Base-by-base conservation (phyloP, 2,888 invertebrate species). In the Athalia rosae region DNA sequence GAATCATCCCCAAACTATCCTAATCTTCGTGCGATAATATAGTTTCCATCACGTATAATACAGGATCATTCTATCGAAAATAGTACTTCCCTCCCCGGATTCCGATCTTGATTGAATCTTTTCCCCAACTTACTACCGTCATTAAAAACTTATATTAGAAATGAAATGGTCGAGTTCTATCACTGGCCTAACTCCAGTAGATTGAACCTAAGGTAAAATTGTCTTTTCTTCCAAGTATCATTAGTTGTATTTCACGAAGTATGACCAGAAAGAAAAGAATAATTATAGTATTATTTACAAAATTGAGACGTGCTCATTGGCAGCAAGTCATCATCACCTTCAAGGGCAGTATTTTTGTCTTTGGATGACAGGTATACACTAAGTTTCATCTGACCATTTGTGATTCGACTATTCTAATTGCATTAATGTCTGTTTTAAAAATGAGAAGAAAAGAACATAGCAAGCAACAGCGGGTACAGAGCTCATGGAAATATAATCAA, bases 281-380 rank as follows among this genome's bases (percentile, higher is more conserved):
- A 50, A 67, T 67, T 64, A 13, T 53, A 43, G 5, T 47, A 67
- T 67, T 50, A 67, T 67, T 67, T 67, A 67, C 67, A 50, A 13
- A 50, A 67, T 66, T 6, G 50, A 64, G 13, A 43, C 11, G 41
- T n/a, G n/a, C 6, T 43, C 41, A 62, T 62, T 43, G 43, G 7
- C 8, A 41, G 43, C 28, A 9, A 62, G n/a, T 62, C n/a, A 41
- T 43, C 43, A 6, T n/a, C 41, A 62, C n/a, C 62, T 11, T 11
- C 11, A 11, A n/a, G n/a, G 58, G 8, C 9, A 45, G 11, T 50
- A n/a, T 58, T 71, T 56, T 56, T n/a, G 43, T 3, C 9, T 8
- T 58, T 9, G 15, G 45, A 58, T 58, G 58, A 58, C 3, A 67
- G 11, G n/a, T 13, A 45, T 9, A 41, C 8, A 28, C 50, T 67